phyloP scores from a whole-genome alignment of 2,888 invertebrate species.

The Phragmatobia fuliginosa region DNA sequence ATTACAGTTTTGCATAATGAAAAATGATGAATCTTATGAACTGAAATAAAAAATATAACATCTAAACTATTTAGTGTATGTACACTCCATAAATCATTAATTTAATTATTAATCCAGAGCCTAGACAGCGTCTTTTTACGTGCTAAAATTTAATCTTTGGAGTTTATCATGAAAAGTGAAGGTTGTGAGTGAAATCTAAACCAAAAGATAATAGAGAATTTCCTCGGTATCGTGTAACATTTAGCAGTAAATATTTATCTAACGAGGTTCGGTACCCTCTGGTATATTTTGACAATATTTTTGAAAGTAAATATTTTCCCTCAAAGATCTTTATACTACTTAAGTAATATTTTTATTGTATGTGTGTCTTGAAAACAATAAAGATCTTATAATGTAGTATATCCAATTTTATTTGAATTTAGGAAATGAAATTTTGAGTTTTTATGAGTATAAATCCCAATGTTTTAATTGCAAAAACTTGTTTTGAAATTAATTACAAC shows the following conservation, averaged over 20 bases:
- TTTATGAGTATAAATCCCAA: too few species aligned
- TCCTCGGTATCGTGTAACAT: constrained; percentile 25
- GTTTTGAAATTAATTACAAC: too few species aligned
- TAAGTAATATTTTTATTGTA: neutral
- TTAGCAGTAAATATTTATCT: constrained; percentile 32
- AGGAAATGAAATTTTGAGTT: too few species aligned
- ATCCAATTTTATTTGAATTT: neutral
- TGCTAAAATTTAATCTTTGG: neutral
- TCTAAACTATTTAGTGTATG: neutral
- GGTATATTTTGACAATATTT: constrained; percentile 23
- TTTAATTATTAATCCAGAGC: neutral
- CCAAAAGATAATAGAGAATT: constrained; percentile 30
- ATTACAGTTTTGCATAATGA: too few species aligned
- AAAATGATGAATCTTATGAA: neutral
- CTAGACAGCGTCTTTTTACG: neutral
- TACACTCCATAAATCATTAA: neutral
- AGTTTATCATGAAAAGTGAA: constrained; percentile 4
- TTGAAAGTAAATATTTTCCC: constrained; percentile 21
- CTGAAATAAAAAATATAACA: neutral
- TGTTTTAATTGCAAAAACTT: too few species aligned
- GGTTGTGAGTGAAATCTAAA: constrained; percentile 19
- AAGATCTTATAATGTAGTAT: neutral
- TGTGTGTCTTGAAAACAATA: neutral
- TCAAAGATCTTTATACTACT: constrained; percentile 17
- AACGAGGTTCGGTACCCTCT: constrained; percentile 21